Base-by-base conservation (phyloP, 2,888 invertebrate species). In the Lamproptera curius region DNA sequence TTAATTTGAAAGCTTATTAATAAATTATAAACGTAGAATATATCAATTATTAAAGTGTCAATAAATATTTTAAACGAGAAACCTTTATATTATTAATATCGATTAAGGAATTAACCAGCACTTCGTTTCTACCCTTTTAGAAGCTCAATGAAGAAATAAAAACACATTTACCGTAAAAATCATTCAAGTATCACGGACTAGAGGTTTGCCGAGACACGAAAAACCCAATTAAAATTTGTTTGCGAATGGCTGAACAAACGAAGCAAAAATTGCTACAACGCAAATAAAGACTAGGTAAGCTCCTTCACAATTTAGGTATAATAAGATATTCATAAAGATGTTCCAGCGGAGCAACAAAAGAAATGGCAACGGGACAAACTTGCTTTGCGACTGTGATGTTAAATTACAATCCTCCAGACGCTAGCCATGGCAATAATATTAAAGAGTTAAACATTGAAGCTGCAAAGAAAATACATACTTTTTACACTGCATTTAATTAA, bases 311-410 rank as follows among this genome's bases (percentile, higher is more conserved):
- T 84, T 84, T 77, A 73, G 76, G 67, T 70, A 69, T 83, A 77
- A 82, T 84, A 82, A 82, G 77, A 78, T 81, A 82, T 83, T 84
- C 74, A 82, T 81, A 78, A 79, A 82, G 77, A 82, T 73, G 73
- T 80, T 74, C 66, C 67, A 58, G 52, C 46, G 65, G 28, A 59
- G 73, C 61, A 70, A 77, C 74, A 73, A 80, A 74, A 75, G 75
- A 74, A 68, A 48, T 34, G 39, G 28, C 23, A 33, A 3, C 11
- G 33, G 26, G 37, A 60, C 63, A 66, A 66, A 60, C 65, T 59
- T 52, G 61, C 67, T 59, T 53, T 55, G 58, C 61, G 65, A 65
- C 69, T 74, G 66, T 73, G 78, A 80, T 73, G 70, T 70, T 70
- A 73, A 78, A 77, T 77, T 73, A 76, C 64, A 69, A 66, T 70